Evolutionary conservation across 2,113 vertebrate genomes (phyloP).

Genomic region (Stigmatopora nigra): DNA sequence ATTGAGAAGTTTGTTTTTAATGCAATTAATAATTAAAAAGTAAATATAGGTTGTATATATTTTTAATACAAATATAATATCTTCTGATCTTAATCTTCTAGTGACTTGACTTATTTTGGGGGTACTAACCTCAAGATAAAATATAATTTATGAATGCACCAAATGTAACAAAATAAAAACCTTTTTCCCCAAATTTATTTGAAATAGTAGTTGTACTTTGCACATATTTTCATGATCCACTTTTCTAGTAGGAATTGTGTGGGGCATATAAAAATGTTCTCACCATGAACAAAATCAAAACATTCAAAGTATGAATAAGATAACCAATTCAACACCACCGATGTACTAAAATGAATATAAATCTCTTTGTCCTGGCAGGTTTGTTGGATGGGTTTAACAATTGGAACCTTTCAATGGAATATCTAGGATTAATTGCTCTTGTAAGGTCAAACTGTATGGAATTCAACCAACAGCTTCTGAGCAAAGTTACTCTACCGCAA

Average conservation of each 20-base stretch:
- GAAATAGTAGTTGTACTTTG: constrained; percentile 17
- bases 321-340: constrained; percentile 33
- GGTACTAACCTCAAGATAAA: no score
- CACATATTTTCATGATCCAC: not conserved
- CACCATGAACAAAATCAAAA: constrained; percentile 35
- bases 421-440: not conserved
- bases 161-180: no score
- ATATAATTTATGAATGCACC: no score
- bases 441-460: not conserved
- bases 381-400: constrained; percentile 29
- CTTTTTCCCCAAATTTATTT: constrained; percentile 49
- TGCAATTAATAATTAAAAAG: no score
- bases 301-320: constrained; percentile 16
- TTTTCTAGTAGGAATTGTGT: no score
- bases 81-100: no score
- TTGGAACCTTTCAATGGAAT: not conserved
- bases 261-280: not conserved
- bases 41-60: no score
- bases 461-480: not conserved
- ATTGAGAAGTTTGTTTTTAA: no score
- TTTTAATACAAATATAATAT: no score
- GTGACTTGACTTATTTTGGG: no score
- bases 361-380: constrained; percentile 30
- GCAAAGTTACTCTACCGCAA: not conserved
- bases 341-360: not conserved